Evolutionary conservation across 2,797 vertebrate species (phyloP), one percentile per base, ranked within the genome.

Genomic region (Scleropages formosus): DNA sequence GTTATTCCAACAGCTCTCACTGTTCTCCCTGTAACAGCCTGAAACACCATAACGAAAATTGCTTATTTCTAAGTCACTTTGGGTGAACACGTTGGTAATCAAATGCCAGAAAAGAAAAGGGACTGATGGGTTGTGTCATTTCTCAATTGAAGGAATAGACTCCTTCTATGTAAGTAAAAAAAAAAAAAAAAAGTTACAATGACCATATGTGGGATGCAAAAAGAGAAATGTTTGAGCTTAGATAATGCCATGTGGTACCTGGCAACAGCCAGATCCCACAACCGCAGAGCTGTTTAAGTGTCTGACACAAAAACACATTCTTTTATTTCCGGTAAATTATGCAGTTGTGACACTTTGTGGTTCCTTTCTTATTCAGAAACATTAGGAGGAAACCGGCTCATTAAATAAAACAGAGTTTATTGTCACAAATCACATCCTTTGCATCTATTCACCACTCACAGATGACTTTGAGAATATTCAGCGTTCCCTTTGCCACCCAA

Each of bases 241-340:
- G 58, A 12, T 58, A 12, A n/a, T 53, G 58, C 53, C 53, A 58
- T 53, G 18, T 13, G 53, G 10, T 58, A 12, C 18, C 53, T 12
- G 53, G 53, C 6, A 39, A 31, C 31, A 6, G 31, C 6, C 53
- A 13, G 4, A 58, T 58, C 58, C 13, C 18, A 58, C 12, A 12
- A 58, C 12, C 53, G 12, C 18, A 3, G 53, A 12, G 12, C 53
- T 8, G 9, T 8, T 9, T 51, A 53, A 8, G 16, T 12, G 53
- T 58, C 3, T 13, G 3, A 3, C 58, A 53, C 53, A 58, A 53
- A 12, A 58, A 58, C 13, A 53, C 13, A 58, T 7, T 13, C 12
- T 53, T 53, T 53, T 60, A 61, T 61, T 61, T 71, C 20, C 69
- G 51, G 8, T 58, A 26, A 16, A 56, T 71, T 51, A 59, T 18